Conservation (phyloP, 2,113 vertebrate genomes). For the Oxyruncus cristatus region DNA sequence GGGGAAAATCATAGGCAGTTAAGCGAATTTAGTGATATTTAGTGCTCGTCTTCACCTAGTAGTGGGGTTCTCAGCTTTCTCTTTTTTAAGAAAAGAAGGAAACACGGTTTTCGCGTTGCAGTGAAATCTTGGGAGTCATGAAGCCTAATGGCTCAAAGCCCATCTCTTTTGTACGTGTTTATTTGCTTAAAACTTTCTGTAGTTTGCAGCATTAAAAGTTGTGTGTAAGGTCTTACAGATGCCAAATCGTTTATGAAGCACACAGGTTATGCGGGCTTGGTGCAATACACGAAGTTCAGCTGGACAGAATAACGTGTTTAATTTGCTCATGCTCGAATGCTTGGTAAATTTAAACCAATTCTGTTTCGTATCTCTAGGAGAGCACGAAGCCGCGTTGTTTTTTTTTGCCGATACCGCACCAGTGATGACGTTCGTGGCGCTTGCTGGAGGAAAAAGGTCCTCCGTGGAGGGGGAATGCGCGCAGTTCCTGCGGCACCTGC, state of each 20-base stretch:
- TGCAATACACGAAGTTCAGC: not conserved
- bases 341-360: not conserved
- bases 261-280: not conserved
- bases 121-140: not conserved
- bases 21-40: rapidly evolving
- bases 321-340: not conserved
- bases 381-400: no score
- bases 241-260: not conserved
- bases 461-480: not conserved
- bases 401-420: not conserved
- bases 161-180: not conserved
- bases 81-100: not conserved
- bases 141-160: not conserved
- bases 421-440: not conserved
- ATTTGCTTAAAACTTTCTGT: not conserved
- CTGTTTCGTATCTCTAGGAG: rapidly evolving
- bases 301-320: not conserved
- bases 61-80: not conserved
- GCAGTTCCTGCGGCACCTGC: not conserved
- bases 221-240: not conserved
- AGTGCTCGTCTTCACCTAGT: not conserved
- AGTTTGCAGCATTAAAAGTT: not conserved
- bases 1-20: no score
- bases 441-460: not conserved
- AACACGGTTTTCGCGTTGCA: not conserved